Evolutionary conservation across 2,113 vertebrate genomes (phyloP).

Genomic region (Scomber scombrus): DNA sequence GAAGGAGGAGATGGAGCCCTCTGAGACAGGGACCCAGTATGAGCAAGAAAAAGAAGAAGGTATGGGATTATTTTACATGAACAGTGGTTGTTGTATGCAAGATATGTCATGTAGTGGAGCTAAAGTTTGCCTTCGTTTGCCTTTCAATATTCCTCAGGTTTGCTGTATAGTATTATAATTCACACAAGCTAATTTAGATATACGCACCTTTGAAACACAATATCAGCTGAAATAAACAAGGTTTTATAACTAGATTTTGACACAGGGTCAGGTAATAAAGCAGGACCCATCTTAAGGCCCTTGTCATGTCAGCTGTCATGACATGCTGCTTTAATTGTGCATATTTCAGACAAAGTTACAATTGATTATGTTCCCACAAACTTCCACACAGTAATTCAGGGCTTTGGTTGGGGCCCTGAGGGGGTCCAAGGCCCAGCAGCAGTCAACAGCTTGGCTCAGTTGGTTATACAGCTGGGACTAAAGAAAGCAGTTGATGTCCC

Average conservation of each 20-base stretch:
- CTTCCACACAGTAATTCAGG: not conserved
- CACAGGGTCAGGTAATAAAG: not conserved
- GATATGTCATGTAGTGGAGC: not conserved
- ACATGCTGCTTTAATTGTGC: not conserved
- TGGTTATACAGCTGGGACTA: not conserved
- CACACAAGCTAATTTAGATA: not conserved
- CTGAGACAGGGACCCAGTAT: constrained; percentile 42
- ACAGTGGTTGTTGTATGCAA: not conserved
- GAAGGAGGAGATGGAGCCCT: constrained; percentile 43
- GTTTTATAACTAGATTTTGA: not conserved
- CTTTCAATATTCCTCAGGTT: too few species aligned
- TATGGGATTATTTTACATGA: constrained; percentile 36
- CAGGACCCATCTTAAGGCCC: not conserved
- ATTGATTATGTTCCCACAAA: not conserved
- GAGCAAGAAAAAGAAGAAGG: constrained; percentile 56
- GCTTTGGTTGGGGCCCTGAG: not conserved
- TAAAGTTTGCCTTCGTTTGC: too few species aligned
- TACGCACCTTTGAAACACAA: not conserved
- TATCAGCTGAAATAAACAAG: not conserved
- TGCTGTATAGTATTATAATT: not conserved
- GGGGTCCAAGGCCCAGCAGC: not conserved
- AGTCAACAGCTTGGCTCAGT: constrained; percentile 15
- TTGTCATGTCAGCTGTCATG: not conserved
- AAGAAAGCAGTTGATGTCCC: constrained; percentile 17
- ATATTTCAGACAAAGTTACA: not conserved